Percentiles rank a stretch among this genome's conserved stretches.
Conservation (phyloP, 2,113 vertebrate species). For the Cathartes aura region DNA sequence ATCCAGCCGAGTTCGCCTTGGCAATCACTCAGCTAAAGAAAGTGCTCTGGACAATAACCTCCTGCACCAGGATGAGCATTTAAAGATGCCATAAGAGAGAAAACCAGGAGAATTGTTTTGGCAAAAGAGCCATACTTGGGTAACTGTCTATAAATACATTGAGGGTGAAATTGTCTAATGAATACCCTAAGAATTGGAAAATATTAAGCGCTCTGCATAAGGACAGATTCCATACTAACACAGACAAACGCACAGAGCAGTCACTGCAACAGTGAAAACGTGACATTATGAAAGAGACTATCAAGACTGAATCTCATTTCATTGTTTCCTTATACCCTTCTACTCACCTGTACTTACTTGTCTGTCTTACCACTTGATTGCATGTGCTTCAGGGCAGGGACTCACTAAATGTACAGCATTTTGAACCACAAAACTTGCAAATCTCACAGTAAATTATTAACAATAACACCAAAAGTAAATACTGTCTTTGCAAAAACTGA, state of each 20-base stretch:
- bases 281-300: not conserved
- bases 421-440: not conserved
- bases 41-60: not conserved
- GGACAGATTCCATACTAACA: not conserved
- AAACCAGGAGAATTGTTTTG: not conserved
- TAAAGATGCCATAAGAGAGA: not conserved
- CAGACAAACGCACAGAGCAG: not conserved
- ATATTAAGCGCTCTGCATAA: rapidly evolving
- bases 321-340: not conserved
- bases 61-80: not conserved
- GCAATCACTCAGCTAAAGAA: not conserved
- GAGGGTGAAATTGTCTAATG: not conserved
- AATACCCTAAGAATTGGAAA: not conserved
- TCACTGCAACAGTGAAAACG: not conserved
- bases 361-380: not conserved
- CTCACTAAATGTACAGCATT: not conserved
- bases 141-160: not conserved
- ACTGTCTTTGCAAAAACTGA: not conserved
- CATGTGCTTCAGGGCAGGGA: not conserved
- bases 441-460: not conserved
- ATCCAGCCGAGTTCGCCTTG: not conserved
- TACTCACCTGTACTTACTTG: not conserved
- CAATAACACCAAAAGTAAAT: not conserved
- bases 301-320: not conserved
- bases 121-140: not conserved